phyloP scores from a whole-genome alignment of 2,797 vertebrate species.

The Aphelocoma californica region DNA sequence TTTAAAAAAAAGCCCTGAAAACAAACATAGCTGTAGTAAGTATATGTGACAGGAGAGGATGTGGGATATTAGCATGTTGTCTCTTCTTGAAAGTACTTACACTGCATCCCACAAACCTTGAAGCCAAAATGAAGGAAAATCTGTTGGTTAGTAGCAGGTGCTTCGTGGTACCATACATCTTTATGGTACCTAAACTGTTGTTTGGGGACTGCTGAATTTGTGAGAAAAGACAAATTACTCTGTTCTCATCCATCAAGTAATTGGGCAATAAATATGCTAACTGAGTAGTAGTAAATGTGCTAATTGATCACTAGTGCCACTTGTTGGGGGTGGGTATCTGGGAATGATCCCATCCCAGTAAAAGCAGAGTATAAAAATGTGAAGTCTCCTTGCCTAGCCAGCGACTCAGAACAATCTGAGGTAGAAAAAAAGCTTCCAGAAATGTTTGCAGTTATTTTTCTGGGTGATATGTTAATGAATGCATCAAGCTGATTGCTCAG shows the following conservation, averaged over 20 bases:
- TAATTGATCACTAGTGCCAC: background rate
- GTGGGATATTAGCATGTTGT: background rate
- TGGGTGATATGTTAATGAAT: conserved; percentile 33
- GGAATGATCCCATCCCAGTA: background rate
- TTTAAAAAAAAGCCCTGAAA: background rate
- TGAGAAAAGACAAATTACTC: background rate
- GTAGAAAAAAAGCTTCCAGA: background rate
- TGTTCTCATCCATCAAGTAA: background rate
- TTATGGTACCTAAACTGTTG: background rate
- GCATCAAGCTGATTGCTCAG: conserved; percentile 37
- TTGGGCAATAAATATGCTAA: background rate
- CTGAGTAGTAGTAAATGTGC: background rate
- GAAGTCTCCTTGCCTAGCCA: background rate
- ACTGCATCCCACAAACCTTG: background rate
- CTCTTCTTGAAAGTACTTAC: background rate
- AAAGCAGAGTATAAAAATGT: background rate
- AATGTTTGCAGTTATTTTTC: conserved; percentile 13
- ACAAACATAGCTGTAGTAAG: background rate
- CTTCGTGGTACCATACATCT: background rate
- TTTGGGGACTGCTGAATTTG: background rate
- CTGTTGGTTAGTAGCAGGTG: background rate
- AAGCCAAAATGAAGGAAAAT: background rate
- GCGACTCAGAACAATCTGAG: background rate
- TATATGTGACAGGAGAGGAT: background rate
- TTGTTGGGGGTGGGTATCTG: background rate